Conservation (phyloP, 2,113 vertebrate species). For the Coracopsis vasa region DNA sequence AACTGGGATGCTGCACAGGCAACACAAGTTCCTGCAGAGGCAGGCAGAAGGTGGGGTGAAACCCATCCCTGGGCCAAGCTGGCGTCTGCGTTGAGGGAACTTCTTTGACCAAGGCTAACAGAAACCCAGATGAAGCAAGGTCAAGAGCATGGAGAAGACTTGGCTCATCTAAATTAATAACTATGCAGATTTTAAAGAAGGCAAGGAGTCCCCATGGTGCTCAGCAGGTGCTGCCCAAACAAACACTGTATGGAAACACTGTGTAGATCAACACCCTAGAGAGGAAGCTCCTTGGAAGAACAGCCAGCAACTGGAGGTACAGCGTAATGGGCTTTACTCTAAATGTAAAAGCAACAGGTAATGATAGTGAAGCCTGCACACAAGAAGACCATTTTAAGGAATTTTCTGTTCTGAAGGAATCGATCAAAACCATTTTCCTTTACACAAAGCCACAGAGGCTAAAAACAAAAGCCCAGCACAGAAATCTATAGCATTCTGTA, state of each 20-base stretch:
- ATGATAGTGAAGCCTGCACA: background rate
- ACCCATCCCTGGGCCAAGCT: background rate
- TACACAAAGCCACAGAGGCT: background rate
- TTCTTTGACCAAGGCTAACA: background rate
- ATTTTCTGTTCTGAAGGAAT: background rate
- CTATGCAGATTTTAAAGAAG: background rate
- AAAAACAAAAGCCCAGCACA: background rate
- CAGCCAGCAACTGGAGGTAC: background rate
- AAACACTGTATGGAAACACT: background rate
- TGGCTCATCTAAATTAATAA: background rate
- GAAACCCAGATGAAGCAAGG: background rate
- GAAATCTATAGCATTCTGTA: accelerated
- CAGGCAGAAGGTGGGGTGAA: background rate
- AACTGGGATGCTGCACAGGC: background rate
- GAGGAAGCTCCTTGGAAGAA: background rate
- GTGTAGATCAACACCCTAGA: background rate
- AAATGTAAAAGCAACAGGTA: background rate
- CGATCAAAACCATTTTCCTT: background rate
- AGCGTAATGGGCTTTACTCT: background rate
- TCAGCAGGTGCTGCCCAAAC: background rate
- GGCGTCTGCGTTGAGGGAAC: background rate
- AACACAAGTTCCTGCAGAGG: background rate
- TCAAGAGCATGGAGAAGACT: background rate
- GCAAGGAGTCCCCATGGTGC: background rate
- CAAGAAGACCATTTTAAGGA: background rate